Conservation (phyloP, 1,140 invertebrate genomes). For the Saccostrea glomerata region DNA sequence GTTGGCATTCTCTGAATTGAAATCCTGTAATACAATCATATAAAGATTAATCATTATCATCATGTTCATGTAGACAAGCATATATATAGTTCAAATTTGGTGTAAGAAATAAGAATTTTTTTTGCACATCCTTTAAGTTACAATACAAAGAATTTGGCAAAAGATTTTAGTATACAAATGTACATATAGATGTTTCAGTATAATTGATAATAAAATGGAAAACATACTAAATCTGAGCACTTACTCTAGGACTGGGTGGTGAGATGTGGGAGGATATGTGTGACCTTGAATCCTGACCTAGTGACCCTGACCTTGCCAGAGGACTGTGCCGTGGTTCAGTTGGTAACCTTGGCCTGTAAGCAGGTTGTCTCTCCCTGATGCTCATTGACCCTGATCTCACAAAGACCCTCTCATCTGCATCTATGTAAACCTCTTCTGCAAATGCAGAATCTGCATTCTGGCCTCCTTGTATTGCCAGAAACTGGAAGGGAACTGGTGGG, state of each 20-base stretch:
- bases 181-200: too few species aligned
- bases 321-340: constrained; percentile 76
- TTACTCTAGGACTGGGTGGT: constrained; percentile 63
- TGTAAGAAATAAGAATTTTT: not conserved
- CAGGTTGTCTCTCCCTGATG: constrained; percentile 56
- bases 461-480: constrained; percentile 72
- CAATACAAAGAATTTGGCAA: too few species aligned
- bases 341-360: constrained; percentile 68
- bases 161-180: too few species aligned
- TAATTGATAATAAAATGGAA: not conserved
- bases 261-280: constrained; percentile 66
- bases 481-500: constrained; percentile 75
- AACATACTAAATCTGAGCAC: not conserved
- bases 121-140: too few species aligned
- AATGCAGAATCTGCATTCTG: constrained; percentile 76
- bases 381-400: constrained; percentile 74
- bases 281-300: constrained; percentile 72
- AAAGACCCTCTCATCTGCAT: constrained; percentile 74
- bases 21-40: constrained; percentile 36
- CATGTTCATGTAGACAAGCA: not conserved
- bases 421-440: constrained; percentile 76
- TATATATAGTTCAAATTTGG: not conserved
- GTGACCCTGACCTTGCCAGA: constrained; percentile 73
- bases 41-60: not conserved
- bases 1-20: constrained; percentile 27